These are phyloP conservation scores for Sarcophaga caerulescens DNA, from an alignment of 2,888 invertebrate species.

Conservation along the genomic window DNA sequence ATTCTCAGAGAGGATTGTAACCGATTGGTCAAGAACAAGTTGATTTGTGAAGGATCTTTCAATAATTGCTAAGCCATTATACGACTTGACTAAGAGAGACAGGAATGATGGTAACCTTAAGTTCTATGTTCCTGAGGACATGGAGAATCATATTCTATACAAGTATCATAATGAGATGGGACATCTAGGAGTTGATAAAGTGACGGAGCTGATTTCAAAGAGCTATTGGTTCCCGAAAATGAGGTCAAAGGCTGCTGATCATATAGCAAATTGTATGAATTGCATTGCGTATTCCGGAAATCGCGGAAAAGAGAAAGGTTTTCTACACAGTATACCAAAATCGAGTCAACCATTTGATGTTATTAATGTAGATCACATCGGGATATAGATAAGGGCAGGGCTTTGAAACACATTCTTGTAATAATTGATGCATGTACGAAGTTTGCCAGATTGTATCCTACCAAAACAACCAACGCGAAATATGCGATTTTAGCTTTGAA, in stretches of 20 bases:
- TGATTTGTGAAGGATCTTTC: constrained; percentile 29
- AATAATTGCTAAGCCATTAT: constrained; percentile 13
- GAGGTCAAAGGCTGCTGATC: background rate
- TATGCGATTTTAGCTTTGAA: constrained; percentile 6
- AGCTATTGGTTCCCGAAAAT: constrained; percentile 37
- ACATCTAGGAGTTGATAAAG: constrained; percentile 48
- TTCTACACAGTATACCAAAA: constrained; percentile 4
- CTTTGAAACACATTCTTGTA: constrained; percentile 4
- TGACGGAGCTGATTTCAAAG: constrained; percentile 22
- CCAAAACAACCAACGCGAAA: constrained; percentile 2
- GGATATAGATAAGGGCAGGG: too few species aligned
- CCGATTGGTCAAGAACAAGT: too few species aligned
- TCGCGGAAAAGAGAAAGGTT: background rate
- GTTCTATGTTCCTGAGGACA: constrained; percentile 50
- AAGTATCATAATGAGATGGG: constrained; percentile 52
- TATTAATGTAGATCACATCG: background rate
- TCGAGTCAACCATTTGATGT: constrained; percentile 8
- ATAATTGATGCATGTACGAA: constrained; percentile 35
- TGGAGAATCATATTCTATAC: constrained; percentile 48
- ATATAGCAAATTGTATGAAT: background rate
- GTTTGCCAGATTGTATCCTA: constrained; percentile 38
- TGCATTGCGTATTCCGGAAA: constrained; percentile 3
- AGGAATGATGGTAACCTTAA: constrained; percentile 1
- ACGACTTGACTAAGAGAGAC: constrained; percentile 24
- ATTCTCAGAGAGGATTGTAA: too few species aligned